These are phyloP conservation scores for Hippocampus kuda DNA, from an alignment of 2,797 vertebrate genomes.

Conservation along the genomic window DNA sequence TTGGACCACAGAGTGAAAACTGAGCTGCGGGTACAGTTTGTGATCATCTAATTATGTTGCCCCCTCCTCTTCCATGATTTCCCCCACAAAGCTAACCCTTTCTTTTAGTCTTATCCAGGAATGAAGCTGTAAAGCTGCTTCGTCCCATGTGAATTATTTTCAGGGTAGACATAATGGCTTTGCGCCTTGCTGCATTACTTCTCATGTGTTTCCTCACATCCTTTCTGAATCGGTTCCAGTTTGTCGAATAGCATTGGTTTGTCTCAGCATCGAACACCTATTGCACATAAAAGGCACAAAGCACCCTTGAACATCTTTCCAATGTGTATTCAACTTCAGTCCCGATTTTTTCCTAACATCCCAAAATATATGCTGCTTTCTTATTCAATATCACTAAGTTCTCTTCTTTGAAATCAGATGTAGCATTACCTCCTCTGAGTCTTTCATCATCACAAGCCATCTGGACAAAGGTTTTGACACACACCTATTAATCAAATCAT, in stretches of 20 bases:
- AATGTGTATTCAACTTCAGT: not conserved
- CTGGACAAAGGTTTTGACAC: no score
- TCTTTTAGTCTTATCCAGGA: slow-evolving; percentile 74
- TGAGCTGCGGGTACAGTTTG: slow-evolving; percentile 77
- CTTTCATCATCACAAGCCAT: no score
- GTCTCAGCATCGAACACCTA: slow-evolving; percentile 34
- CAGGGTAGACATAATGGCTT: slow-evolving; percentile 59
- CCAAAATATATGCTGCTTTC: not conserved
- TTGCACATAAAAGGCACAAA: not conserved
- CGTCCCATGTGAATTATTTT: slow-evolving; percentile 63
- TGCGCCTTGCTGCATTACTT: slow-evolving; percentile 54
- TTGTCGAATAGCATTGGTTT: slow-evolving; percentile 28
- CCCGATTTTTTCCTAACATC: not conserved
- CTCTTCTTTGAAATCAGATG: no score
- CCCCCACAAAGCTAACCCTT: slow-evolving; percentile 44
- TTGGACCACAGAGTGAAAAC: slow-evolving; percentile 83
- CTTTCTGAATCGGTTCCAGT: slow-evolving; percentile 22
- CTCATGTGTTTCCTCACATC: slow-evolving; percentile 48
- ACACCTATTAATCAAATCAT: no score
- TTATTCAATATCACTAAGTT: no score
- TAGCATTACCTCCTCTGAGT: no score
- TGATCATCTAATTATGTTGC: slow-evolving; percentile 78
- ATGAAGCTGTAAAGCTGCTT: slow-evolving; percentile 63
- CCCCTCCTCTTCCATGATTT: slow-evolving; percentile 39
- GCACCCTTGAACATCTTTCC: not conserved